Conservation (phyloP, 2,888 invertebrate species). For the Encarsia formosa region DNA sequence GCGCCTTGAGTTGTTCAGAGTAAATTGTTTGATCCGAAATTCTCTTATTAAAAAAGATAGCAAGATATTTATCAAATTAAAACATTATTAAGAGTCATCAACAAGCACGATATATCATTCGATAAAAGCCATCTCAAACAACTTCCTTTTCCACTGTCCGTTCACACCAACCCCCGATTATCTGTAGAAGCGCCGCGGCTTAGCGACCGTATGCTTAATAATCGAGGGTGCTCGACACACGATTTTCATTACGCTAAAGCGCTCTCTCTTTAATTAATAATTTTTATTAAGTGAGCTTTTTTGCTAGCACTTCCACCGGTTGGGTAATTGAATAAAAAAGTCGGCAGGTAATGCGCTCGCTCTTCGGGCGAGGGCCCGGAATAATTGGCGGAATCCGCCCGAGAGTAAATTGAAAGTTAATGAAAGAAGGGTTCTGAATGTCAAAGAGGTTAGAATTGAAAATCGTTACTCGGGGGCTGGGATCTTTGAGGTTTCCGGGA, state of each 20-base stretch:
- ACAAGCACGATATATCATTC: too few species aligned
- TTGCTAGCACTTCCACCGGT: not conserved
- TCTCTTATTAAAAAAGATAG: too few species aligned
- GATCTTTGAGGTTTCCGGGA: not conserved
- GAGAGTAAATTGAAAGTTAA: conserved; percentile 20
- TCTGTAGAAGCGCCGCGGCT: too few species aligned
- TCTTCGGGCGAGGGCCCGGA: conserved; percentile 7
- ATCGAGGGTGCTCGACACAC: too few species aligned
- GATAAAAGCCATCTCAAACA: too few species aligned
- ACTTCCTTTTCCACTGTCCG: too few species aligned
- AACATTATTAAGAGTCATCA: too few species aligned
- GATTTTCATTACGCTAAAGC: conserved; percentile 18
- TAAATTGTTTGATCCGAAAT: too few species aligned
- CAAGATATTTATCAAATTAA: too few species aligned
- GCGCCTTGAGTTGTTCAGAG: too few species aligned
- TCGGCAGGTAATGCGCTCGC: conserved; percentile 7
- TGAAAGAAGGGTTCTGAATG: conserved; percentile 15
- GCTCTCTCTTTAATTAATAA: conserved; percentile 19
- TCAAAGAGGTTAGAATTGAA: conserved; percentile 4
- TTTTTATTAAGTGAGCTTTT: conserved; percentile 6
- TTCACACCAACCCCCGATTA: too few species aligned
- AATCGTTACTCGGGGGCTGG: not conserved
- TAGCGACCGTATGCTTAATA: too few species aligned
- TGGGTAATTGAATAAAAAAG: conserved; percentile 16
- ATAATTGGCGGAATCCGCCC: conserved; percentile 13